These are phyloP conservation scores for Drosophila ogumai DNA, from an alignment of 1,140 invertebrate species.

Conservation along the genomic window DNA sequence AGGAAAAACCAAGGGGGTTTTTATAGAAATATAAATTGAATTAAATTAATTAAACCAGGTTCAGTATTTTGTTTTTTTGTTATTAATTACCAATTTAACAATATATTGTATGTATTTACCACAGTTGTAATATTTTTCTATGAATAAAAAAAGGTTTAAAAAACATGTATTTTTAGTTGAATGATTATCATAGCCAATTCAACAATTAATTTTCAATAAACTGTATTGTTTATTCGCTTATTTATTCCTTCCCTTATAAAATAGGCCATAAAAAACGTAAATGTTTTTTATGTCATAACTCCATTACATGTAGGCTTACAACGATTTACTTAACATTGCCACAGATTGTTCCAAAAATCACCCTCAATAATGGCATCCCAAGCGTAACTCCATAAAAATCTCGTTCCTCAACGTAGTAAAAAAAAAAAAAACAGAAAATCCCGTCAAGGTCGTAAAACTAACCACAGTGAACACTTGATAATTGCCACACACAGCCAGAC, in stretches of 20 bases:
- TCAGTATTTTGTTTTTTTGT: not conserved
- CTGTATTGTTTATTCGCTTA: too few species aligned
- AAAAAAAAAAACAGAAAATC: slow-evolving; percentile 21
- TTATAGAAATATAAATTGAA: not conserved
- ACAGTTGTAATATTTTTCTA: not conserved
- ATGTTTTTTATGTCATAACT: not conserved
- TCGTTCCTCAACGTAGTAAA: not conserved
- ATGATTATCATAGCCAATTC: not conserved
- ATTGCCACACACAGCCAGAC: slow-evolving; percentile 29
- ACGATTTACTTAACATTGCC: slow-evolving; percentile 19
- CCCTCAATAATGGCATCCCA: not conserved
- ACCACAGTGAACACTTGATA: slow-evolving; percentile 57
- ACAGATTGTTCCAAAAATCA: slow-evolving; percentile 10
- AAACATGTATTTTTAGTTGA: not conserved
- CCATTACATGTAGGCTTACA: slow-evolving; percentile 3
- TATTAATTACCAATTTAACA: not conserved
- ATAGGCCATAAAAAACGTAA: not conserved
- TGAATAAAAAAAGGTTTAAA: too few species aligned
- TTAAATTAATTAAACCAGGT: not conserved
- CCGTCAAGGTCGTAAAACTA: slow-evolving; percentile 44
- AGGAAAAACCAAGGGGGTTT: not conserved
- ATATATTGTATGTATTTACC: not conserved
- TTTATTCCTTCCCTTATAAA: not conserved
- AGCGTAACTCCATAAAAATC: slow-evolving; percentile 27
- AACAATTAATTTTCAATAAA: not conserved